Percentiles rank a stretch among this genome's conserved stretches.
Evolutionary conservation across 2,797 vertebrate species (phyloP).

Genomic region (Darevskia mixta): DNA sequence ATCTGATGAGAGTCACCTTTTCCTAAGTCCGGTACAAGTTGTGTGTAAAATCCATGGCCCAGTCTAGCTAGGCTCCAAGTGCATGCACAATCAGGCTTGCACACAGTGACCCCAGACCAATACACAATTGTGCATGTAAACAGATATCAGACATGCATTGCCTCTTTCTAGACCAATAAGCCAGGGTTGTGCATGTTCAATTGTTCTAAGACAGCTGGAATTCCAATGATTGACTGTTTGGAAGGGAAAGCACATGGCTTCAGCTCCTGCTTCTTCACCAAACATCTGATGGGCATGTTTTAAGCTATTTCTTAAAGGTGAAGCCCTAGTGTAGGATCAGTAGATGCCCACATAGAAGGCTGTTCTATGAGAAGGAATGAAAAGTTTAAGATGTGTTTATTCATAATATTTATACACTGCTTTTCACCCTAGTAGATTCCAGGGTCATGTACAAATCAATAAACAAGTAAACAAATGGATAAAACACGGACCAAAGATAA

Average conservation of each 20-base stretch:
- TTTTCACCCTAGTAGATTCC: not conserved
- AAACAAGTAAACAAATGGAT: not conserved
- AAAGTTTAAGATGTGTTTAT: not conserved
- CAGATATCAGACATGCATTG: not conserved
- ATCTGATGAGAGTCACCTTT: not conserved
- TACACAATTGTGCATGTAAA: not conserved
- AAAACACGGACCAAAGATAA: not conserved
- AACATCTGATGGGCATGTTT: not conserved
- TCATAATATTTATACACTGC: not conserved
- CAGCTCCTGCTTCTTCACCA: not conserved
- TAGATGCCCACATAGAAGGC: not conserved
- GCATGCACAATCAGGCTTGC: not conserved
- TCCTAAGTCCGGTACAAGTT: not conserved
- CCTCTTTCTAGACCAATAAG: no score
- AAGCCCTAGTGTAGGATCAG: not conserved
- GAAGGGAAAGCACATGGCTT: not conserved
- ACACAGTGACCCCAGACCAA: not conserved
- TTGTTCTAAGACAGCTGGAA: not conserved
- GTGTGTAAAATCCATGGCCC: constrained; percentile 1
- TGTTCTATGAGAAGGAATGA: not conserved
- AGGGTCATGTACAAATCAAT: not conserved
- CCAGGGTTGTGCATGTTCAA: not conserved
- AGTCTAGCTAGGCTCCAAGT: not conserved
- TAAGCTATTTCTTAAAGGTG: no score
- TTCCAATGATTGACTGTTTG: not conserved